These are phyloP conservation scores for Diprion similis DNA, from an alignment of 1,140 invertebrate genomes.

Conservation along the genomic window DNA sequence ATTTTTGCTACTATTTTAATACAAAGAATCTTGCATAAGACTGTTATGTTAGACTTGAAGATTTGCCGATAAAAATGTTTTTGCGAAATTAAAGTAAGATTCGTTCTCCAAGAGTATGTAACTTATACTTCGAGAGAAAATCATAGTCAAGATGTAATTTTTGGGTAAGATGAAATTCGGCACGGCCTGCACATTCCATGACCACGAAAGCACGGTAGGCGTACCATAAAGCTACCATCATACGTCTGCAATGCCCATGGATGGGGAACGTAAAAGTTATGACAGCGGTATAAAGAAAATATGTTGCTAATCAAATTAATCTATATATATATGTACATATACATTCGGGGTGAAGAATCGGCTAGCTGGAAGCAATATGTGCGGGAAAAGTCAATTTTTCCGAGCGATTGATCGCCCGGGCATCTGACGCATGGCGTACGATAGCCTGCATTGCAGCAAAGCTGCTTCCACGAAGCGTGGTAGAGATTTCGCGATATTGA, in stretches of 20 bases:
- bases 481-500: slow-evolving; percentile 5
- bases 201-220: too few relatives aligned
- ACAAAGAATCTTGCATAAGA: neutral
- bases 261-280: neutral
- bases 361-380: neutral
- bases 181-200: too few relatives aligned
- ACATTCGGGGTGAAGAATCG: too few relatives aligned
- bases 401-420: neutral
- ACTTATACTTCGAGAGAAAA: too few relatives aligned
- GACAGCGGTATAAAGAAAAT: neutral
- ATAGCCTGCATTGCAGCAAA: neutral
- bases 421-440: neutral
- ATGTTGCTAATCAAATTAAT: neutral
- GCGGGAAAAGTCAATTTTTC: slow-evolving; percentile 1
- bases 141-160: too few relatives aligned
- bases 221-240: too few relatives aligned
- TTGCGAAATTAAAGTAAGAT: too few relatives aligned
- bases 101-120: too few relatives aligned
- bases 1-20: neutral
- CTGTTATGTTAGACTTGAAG: neutral
- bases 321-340: neutral
- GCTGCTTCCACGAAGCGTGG: neutral
- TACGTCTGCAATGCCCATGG: too few relatives aligned
- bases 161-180: too few relatives aligned
- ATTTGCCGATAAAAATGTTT: too few relatives aligned